phyloP scores from a whole-genome alignment of 2,888 invertebrate species.

The Eulithis prunata region DNA sequence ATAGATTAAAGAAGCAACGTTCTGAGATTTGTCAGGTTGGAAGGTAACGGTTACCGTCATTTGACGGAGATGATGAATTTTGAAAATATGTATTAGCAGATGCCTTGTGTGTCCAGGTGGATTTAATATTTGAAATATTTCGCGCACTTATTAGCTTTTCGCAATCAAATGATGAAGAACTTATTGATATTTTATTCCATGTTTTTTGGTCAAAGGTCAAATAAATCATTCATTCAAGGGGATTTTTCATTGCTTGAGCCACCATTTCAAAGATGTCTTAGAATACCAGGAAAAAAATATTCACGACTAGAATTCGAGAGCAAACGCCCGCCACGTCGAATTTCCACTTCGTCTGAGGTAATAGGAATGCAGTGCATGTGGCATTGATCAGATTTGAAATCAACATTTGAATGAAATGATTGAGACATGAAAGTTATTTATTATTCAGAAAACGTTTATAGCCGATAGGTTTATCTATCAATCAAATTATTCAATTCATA shows the following conservation, averaged over 20 bases:
- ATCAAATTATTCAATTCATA: conserved; percentile 23
- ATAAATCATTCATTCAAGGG: too few relatives aligned
- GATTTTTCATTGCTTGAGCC: too few relatives aligned
- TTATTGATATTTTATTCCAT: too few relatives aligned
- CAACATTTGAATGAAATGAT: conserved; percentile 30
- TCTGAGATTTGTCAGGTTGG: background rate
- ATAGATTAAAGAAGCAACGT: conserved; percentile 34
- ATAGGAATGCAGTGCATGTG: conserved; percentile 12
- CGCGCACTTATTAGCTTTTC: too few relatives aligned
- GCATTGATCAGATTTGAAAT: conserved; percentile 24
- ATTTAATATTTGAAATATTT: too few relatives aligned
- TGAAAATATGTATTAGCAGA: background rate
- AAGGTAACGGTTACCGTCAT: background rate
- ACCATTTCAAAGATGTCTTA: background rate
- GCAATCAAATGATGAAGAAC: too few relatives aligned
- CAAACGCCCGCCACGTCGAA: conserved; percentile 10
- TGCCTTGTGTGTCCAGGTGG: too few relatives aligned
- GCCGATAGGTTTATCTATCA: conserved; percentile 10
- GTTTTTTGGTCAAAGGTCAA: too few relatives aligned
- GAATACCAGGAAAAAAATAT: background rate
- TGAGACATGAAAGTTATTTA: conserved; percentile 28
- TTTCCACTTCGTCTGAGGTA: conserved; percentile 5
- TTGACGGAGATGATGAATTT: background rate
- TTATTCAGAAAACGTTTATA: conserved; percentile 25
- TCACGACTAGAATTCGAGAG: background rate